A percentile compares a stretch with the other conserved stretches of the same genome.
Conservation (phyloP, 2,113 vertebrate species). For the Dascyllus trimaculatus region DNA sequence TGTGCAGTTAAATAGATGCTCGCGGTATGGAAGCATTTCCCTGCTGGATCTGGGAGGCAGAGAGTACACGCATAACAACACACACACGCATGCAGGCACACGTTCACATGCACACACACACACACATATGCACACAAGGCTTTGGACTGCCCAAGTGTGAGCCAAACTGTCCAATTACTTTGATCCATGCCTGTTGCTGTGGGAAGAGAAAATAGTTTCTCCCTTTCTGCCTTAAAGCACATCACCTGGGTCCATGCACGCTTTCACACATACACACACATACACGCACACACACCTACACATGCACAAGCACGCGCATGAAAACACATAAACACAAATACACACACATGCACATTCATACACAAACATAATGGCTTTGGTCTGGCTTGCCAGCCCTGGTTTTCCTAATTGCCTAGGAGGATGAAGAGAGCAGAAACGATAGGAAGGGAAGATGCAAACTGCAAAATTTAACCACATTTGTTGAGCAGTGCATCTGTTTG, state of each 20-base stretch:
- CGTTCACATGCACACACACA: neutral
- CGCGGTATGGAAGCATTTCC: conserved; percentile 26
- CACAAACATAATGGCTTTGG: conserved; percentile 50
- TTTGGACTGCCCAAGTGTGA: conserved; percentile 51
- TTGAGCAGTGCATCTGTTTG: conserved; percentile 58
- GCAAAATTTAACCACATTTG: conserved; percentile 62
- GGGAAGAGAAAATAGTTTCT: conserved; percentile 44
- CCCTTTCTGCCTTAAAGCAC: conserved; percentile 41
- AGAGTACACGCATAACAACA: conserved; percentile 9
- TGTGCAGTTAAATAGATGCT: conserved; percentile 5
- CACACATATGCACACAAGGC: conserved; percentile 5
- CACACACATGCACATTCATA: conserved; percentile 2
- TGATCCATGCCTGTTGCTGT: conserved; percentile 63
- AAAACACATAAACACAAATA: no score
- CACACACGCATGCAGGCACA: neutral
- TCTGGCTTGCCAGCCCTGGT: conserved; percentile 47
- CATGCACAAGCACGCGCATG: no score
- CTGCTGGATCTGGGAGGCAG: neutral
- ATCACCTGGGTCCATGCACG: conserved; percentile 48
- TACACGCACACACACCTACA: conserved; percentile 11
- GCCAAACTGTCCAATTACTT: conserved; percentile 72
- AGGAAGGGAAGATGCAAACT: conserved; percentile 52
- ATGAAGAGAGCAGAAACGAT: conserved; percentile 33
- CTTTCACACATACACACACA: conserved; percentile 20
- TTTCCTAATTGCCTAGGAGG: conserved; percentile 60